Base-by-base conservation (phyloP, 2,888 invertebrate genomes). In the Caenorhabditis wallacei region DNA sequence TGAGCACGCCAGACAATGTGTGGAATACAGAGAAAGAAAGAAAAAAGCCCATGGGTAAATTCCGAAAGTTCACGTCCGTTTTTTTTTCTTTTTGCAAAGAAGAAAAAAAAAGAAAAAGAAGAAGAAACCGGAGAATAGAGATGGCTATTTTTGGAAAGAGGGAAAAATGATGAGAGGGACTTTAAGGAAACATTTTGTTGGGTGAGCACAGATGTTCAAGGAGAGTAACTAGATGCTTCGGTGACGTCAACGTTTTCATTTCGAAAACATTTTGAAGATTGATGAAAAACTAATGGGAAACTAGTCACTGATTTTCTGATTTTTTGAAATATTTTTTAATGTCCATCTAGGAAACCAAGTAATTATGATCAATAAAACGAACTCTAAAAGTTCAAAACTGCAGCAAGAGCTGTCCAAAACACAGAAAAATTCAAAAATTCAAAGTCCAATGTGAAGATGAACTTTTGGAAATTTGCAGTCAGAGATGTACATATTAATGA, bases 51-150 rank as follows among this genome's bases (percentile, higher is more conserved):
- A 54, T 46, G 26, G 66, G 75, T 57, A 26, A 75, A 54, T 54
- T 43, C 30, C 57, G 13, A 76, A 76, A 76, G 68, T 76, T 76
- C 66, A 75, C 74, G 43, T 61, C 56, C 57, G 30, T 35, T 40
- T 35, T 24, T 46, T 35, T 35, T 24, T 24, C 26, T 64, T 61
- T 30, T 22, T 63, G 61, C 61, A 63, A 64, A 70, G 35, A 43
- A 11, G 46, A 51, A 43, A 22, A 30, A 56, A 54, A 22, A 54
- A 40, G 53, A 46, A 22, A 24, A 56, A 54, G 7, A 54, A 40
- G 53, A 56, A 53, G 66, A 56, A 64, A 26, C 22, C 37, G 20
- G 59, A 59, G 59, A 22, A 40, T 37, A n/a, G 22, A 13, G 40
- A 35, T 1, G 3, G 18, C 59, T 59, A 59, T 59, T 63, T 63